Evolutionary conservation across 2,888 invertebrate genomes (phyloP).

Genomic region (Tenthredo scrophulariae): DNA sequence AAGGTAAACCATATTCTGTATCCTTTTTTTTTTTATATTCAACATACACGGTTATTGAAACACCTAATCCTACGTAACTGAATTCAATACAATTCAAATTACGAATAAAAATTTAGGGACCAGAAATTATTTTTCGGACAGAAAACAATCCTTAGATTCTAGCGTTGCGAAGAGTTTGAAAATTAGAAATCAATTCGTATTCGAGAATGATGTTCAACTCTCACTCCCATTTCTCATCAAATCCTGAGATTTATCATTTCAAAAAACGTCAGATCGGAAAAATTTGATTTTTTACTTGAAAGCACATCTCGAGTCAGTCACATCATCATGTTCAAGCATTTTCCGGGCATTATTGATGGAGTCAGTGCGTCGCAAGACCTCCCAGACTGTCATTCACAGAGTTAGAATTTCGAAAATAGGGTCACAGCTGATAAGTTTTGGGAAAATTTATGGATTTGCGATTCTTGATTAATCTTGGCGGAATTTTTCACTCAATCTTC

Average conservation of each 20-base stretch:
- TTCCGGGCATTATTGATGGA: not conserved
- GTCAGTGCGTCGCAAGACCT: not conserved
- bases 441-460: not conserved
- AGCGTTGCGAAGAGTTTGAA: not conserved
- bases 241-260: not conserved
- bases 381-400: not conserved
- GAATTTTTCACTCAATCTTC: not conserved
- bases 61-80: not conserved
- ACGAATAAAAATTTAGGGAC: not conserved
- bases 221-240: not conserved
- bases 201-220: not conserved
- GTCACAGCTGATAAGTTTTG: not conserved
- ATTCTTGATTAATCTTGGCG: not conserved
- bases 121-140: not conserved
- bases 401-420: not conserved
- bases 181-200: not conserved
- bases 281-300: not conserved
- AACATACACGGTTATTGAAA: not conserved
- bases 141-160: not conserved
- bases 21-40: not conserved
- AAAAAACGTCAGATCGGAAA: too few species aligned
- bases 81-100: not conserved
- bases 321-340: not conserved
- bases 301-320: not conserved
- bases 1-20: slow-evolving; percentile 7